Base-by-base conservation (phyloP, 2,888 invertebrate genomes). In the Hirudinaria manillensis region DNA sequence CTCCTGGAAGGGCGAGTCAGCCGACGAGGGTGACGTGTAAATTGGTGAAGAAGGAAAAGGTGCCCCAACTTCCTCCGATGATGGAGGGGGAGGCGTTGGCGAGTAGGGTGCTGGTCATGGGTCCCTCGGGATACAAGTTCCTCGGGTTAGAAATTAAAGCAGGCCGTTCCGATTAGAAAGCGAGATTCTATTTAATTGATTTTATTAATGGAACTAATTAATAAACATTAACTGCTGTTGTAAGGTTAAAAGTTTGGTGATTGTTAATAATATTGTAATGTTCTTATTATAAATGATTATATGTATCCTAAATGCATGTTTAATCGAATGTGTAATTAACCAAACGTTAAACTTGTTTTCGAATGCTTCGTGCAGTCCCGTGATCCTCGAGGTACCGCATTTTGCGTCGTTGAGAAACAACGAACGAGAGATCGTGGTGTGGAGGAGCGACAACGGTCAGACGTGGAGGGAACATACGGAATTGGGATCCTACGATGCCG, bases 81-180 rank as follows among this genome's bases (percentile, higher is more conserved):
- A 96, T 97, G 93, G 99, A 99, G 86, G 98, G 99, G 27, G 99
- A 99, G 86, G 98, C 98, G 2, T 88, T 99, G 77, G 99, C 98
- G 0, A 92, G 95, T 78, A 89, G 99, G 76, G 93, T 99, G 61
- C 88, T 99, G 71, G 98, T 99, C 86, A 90, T 99, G 87, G 99
- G 98, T 74, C 99, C 99, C 7, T 92, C 95, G 36, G 92, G 93
- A 77, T 95, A 96, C 68, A 98, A 98, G 87, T 99, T 99, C 85
- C 89, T 99, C 82, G 99, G 98, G 92, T 93, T 87, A n/a, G 67
- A n/a, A n/a, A n/a, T n/a, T n/a, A n/a, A n/a, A n/a, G n/a, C n/a
- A 10, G 32, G 19, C 19, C 10, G 16, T 27, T n/a, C n/a, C n/a
- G n/a, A n/a, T n/a, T n/a, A n/a, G n/a, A n/a, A n/a, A n/a, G n/a